These are phyloP conservation scores for Paratrypauchen microcephalus DNA, from an alignment of 2,797 vertebrate genomes.

Conservation along the genomic window DNA sequence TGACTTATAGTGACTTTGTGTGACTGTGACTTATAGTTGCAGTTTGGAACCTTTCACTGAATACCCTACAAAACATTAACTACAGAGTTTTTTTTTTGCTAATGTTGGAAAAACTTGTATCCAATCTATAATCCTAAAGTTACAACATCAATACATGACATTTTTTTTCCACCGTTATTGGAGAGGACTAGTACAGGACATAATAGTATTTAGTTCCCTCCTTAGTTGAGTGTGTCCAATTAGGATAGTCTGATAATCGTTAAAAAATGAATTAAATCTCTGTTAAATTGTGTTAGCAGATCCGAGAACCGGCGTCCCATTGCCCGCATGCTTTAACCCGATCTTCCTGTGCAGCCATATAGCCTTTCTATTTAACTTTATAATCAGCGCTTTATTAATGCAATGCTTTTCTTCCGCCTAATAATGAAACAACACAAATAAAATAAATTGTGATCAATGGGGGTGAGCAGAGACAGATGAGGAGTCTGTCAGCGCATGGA, in stretches of 20 bases:
- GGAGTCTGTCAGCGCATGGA: slow-evolving; percentile 82
- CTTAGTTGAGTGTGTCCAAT: slow-evolving; percentile 57
- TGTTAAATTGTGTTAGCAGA: slow-evolving; percentile 66
- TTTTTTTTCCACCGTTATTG: slow-evolving; percentile 41
- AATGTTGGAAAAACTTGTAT: not conserved
- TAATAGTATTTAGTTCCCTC: slow-evolving; percentile 48
- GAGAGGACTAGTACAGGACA: slow-evolving; percentile 33
- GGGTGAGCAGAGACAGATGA: slow-evolving; percentile 82
- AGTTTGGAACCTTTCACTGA: not conserved
- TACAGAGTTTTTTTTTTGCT: not conserved
- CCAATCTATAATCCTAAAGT: slow-evolving; percentile 2
- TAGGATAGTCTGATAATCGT: slow-evolving; percentile 61
- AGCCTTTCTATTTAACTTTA: slow-evolving; percentile 79
- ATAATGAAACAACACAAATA: slow-evolving; percentile 85
- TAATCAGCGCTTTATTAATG: slow-evolving; percentile 83
- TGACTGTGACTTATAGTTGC: not conserved
- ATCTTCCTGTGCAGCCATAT: slow-evolving; percentile 72
- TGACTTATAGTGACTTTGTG: not conserved
- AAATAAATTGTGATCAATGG: slow-evolving; percentile 87
- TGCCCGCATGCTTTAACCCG: slow-evolving; percentile 48
- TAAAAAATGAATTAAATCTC: slow-evolving; percentile 73
- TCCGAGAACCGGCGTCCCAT: slow-evolving; percentile 52
- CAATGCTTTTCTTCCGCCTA: slow-evolving; percentile 79
- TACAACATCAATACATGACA: not conserved
- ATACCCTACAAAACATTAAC: not conserved